These are phyloP conservation scores for Scrobipalpa atriplicella DNA, from an alignment of 2,888 invertebrate genomes.

Conservation along the genomic window DNA sequence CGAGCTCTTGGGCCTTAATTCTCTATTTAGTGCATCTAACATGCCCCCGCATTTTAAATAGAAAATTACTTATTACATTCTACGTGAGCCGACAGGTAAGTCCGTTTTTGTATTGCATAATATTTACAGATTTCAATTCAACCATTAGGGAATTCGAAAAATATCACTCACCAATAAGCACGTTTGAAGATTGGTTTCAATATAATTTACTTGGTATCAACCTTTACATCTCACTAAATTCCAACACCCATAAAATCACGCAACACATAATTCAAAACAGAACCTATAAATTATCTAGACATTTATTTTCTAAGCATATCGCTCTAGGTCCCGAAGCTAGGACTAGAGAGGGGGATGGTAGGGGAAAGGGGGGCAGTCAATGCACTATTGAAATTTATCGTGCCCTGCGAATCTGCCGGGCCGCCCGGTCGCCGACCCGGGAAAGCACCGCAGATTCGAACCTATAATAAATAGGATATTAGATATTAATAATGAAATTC, in stretches of 20 bases:
- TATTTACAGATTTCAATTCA: too few species aligned
- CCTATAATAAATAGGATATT: conserved; percentile 8
- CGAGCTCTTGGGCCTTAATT: neutral
- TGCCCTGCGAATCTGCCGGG: conserved; percentile 77
- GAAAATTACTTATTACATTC: neutral
- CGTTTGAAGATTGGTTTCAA: neutral
- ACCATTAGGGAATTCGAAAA: too few species aligned
- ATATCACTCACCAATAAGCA: too few species aligned
- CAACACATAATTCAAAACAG: conserved; percentile 13
- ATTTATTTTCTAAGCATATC: conserved; percentile 28
- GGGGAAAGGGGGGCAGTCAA: conserved; percentile 64
- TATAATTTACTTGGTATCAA: neutral
- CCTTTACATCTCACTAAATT: neutral
- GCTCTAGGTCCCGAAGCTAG: conserved; percentile 42
- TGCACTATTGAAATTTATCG: conserved; percentile 81
- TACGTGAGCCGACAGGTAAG: too few species aligned
- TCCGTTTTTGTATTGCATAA: too few species aligned
- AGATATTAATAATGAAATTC: neutral
- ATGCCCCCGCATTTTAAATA: neutral
- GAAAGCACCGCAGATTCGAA: conserved; percentile 55
- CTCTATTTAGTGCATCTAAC: neutral
- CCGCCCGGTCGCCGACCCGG: conserved; percentile 69
- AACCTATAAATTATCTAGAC: conserved; percentile 18
- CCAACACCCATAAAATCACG: neutral
- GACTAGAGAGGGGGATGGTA: conserved; percentile 17